phyloP scores from a whole-genome alignment of 92 coral and sea anemone species.

The Heteractis magnifica region DNA sequence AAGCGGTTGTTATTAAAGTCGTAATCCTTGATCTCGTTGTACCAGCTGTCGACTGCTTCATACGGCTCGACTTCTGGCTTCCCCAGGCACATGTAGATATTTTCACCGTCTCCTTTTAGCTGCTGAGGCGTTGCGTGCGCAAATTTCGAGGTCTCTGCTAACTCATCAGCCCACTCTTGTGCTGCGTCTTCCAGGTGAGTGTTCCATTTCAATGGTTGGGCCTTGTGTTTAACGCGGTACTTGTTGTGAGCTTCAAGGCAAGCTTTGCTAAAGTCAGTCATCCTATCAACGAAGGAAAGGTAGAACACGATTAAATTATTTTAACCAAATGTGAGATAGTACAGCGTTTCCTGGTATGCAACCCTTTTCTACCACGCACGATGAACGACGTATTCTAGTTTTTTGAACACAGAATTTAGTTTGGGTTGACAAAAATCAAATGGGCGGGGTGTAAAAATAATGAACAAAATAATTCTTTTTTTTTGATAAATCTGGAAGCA shows the following conservation, averaged over 20 bases:
- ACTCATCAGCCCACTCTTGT: conserved; percentile 50
- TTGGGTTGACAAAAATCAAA: too few species aligned
- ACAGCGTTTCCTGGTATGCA: too few species aligned
- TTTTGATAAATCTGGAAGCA: too few species aligned
- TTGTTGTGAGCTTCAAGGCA: conserved; percentile 50
- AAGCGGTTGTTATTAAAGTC: conserved; percentile 61
- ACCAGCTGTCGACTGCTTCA: conserved; percentile 49
- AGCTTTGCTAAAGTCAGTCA: conserved; percentile 41
- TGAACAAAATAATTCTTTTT: too few species aligned
- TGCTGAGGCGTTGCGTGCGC: conserved; percentile 32
- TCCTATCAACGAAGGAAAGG: not conserved
- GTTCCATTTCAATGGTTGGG: conserved; percentile 48
- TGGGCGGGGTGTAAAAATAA: too few species aligned
- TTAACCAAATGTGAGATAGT: too few species aligned
- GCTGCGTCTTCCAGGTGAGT: conserved; percentile 45
- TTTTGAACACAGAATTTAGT: too few species aligned
- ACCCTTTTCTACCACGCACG: too few species aligned
- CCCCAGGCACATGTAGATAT: conserved; percentile 23
- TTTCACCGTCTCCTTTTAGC: conserved; percentile 47
- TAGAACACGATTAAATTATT: not conserved
- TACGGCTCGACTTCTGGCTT: conserved; percentile 19
- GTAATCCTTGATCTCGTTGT: conserved; percentile 43
- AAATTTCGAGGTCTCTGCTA: conserved; percentile 36
- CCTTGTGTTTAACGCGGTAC: conserved; percentile 45
- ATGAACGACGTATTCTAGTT: too few species aligned